Evolutionary conservation across 2,888 invertebrate genomes (phyloP), one percentile per base, ranked within the genome.

Genomic region (Trissolcus brochymenae): DNA sequence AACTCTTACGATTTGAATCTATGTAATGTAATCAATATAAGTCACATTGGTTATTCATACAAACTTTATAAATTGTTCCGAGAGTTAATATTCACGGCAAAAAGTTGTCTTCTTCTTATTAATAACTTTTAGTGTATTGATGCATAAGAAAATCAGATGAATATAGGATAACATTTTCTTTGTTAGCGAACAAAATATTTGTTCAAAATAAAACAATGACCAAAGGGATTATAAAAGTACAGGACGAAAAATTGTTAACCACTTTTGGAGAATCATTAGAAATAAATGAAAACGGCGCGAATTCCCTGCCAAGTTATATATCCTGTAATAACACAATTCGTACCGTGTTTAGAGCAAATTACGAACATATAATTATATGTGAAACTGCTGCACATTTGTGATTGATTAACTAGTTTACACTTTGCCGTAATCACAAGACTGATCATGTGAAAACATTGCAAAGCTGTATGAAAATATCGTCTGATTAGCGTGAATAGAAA

Each of bases 1-100:
- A 71, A 72, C 71, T 71, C 71, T 68, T 70, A 66, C 64, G 71
- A 77, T 68, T 77, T 40, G 61, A 77, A 77, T 75, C 72, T 57
- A 71, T 71, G 57, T 71, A 67, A 70, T 60, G 61, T 66, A 56
- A 78, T 73, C 64, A 64, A 77, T 77, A 67, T 43, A 50, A 41
- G 68, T 64, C 64, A 62, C 40, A 55, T 59, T 60, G 59, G 50
- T 60, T 62, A 73, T 68, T 74, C 70, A 56, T 71, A 62, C 56
- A 61, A 70, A 70, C 70, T 61, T 57, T 70, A 71, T 61, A 56
- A 64, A 64, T 77, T 62, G 65, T 60, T 14, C 11, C 16, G 1
- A 9, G 40, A 29, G 56, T 19, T 16, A 54, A 68, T 68, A 49
- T 55, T 51, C 6, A 2, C 29, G 1, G 6, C 29, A 6, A 29